These are phyloP conservation scores for Megaleporinus macrocephalus DNA, from an alignment of 2,113 vertebrate species.

Conservation along the genomic window DNA sequence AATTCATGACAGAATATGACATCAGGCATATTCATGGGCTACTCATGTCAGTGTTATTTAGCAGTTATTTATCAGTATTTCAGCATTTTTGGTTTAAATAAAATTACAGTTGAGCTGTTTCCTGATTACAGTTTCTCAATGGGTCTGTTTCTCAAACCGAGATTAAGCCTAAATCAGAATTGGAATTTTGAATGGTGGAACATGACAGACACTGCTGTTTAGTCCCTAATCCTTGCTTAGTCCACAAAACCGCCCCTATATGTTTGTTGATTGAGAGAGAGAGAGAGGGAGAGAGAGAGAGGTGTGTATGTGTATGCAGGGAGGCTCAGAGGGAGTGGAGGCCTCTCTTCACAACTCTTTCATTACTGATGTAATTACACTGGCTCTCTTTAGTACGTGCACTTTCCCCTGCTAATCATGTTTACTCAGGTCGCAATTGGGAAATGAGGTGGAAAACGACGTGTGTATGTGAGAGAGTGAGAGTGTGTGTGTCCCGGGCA, in stretches of 20 bases:
- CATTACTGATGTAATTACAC: constrained; percentile 67
- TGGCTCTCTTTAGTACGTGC: constrained; percentile 63
- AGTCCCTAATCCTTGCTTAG: no score
- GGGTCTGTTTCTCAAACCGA: no score
- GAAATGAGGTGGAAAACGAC: constrained; percentile 80
- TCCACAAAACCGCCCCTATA: not conserved
- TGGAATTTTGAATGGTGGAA: no score
- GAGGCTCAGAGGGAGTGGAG: constrained; percentile 21
- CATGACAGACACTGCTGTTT: no score
- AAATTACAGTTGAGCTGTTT: no score
- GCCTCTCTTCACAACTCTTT: constrained; percentile 53
- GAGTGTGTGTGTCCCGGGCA: constrained; percentile 44
- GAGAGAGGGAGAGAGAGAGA: not conserved
- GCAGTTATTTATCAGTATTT: no score
- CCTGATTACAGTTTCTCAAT: no score
- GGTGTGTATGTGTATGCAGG: constrained; percentile 6
- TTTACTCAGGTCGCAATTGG: constrained; percentile 74
- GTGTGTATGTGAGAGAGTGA: constrained; percentile 47
- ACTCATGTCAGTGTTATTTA: no score
- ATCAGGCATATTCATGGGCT: no score
- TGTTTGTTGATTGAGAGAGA: constrained; percentile 12
- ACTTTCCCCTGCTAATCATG: constrained; percentile 74
- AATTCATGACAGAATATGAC: no score
- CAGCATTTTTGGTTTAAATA: no score
- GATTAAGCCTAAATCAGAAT: no score